A percentile compares a stretch with the other conserved stretches of the same genome.
phyloP scores from a whole-genome alignment of 2,888 invertebrate species.

The Himalopsyche anomala region DNA sequence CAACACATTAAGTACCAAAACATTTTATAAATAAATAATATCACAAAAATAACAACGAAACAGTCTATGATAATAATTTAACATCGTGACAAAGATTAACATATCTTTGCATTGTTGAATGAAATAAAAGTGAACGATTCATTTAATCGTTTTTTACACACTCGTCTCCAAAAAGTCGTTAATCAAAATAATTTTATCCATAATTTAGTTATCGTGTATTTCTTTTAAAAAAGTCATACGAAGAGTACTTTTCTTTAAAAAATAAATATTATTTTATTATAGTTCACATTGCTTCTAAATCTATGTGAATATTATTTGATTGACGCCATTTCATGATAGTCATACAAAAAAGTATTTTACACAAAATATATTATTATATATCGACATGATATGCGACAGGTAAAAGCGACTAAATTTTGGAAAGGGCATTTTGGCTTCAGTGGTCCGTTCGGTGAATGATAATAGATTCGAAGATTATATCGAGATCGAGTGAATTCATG shows the following conservation, averaged over 20 bases:
- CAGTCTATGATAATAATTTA: conserved; percentile 14
- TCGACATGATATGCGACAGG: neutral
- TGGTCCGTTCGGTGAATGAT: conserved; percentile 11
- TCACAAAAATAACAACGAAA: neutral
- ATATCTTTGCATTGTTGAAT: no score
- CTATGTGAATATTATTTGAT: neutral
- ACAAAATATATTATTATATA: conserved; percentile 14
- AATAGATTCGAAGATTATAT: neutral
- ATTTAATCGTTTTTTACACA: no score
- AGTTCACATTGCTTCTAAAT: neutral
- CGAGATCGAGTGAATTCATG: neutral
- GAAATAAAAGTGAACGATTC: no score
- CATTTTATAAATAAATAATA: neutral
- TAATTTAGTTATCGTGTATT: neutral
- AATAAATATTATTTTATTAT: conserved; percentile 15
- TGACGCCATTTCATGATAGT: neutral
- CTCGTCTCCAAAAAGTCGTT: neutral
- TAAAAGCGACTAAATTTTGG: conserved; percentile 12
- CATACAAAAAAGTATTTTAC: conserved; percentile 2
- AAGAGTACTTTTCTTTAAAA: conserved; percentile 1
- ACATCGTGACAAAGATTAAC: no score
- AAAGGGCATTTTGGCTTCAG: conserved; percentile 16
- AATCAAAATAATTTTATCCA: neutral
- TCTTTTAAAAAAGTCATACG: neutral
- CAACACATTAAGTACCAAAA: conserved; percentile 12